Conservation (phyloP, 2,113 vertebrate genomes). For the Actinemys pallida region DNA sequence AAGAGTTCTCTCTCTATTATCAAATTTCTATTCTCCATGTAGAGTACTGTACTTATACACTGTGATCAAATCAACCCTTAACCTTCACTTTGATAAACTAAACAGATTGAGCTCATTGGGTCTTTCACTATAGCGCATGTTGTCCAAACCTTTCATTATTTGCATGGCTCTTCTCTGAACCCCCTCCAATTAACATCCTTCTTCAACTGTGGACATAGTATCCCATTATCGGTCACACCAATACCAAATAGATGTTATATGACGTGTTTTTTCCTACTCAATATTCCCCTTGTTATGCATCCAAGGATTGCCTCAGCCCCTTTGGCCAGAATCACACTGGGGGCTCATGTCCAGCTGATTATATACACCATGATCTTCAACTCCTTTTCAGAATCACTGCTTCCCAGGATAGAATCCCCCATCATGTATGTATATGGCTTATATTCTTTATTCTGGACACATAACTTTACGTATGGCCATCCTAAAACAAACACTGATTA, state of each 20-base stretch:
- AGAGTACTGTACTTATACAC: not conserved
- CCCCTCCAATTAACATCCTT: not conserved
- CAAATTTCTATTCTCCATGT: not conserved
- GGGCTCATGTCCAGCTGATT: not conserved
- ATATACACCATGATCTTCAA: not conserved
- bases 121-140: not conserved
- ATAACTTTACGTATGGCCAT: not conserved
- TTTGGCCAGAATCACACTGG: not conserved
- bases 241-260: not conserved
- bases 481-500: not conserved
- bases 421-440: not conserved
- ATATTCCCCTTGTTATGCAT: not conserved
- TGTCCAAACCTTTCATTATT: not conserved
- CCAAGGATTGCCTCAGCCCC: not conserved
- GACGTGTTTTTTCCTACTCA: not conserved
- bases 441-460: not conserved
- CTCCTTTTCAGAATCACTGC: not conserved
- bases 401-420: not conserved
- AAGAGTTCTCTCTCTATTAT: not conserved
- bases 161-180: not conserved
- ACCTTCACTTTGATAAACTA: not conserved
- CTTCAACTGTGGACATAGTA: not conserved
- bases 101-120: not conserved
- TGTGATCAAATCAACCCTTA: not conserved
- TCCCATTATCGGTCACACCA: not conserved